Evolutionary conservation across 1,140 invertebrate genomes (phyloP), one percentile per base, ranked within the genome.

Genomic region (Drosophila baimaii): DNA sequence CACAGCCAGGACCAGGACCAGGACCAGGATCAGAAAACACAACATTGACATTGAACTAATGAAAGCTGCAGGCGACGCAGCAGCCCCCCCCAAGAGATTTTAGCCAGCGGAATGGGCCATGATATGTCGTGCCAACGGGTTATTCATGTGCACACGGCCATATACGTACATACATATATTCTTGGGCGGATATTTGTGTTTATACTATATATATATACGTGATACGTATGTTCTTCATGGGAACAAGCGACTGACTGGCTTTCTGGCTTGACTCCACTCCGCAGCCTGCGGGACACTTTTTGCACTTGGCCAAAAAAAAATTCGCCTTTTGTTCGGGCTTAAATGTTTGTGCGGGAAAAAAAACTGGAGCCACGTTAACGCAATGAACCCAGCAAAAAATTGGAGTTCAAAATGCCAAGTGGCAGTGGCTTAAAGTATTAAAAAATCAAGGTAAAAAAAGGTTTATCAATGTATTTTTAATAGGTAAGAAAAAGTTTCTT

Each of bases 1-100:
- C n/a, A n/a, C n/a, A n/a, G n/a, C n/a, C 61, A 27, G 33, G 21
- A 17, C 19, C 46, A 39, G 49, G 72, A 54, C n/a, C 61, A 27
- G 33, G 21, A 17, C 19, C 46, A 39, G 49, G 72, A 54, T 55
- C 55, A 41, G 25, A 69, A 65, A 56, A 81, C 71, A 72, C 71
- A 83, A 83, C 81, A 84, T 80, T 77, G 72, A 55, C 81, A 77
- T 77, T 77, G 63, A 84, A 84, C 81, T 84, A 84, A 84, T 84
- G 77, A 84, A 84, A 80, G 58, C 81, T 84, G 58, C 72, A 84
- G 81, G 81, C 81, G 43, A 15, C 54, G 51, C 51, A 52, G 51
- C 39, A 61, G 52, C 65, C 51, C 41, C 31, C 49, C 49, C 31
- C 41, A 2, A 37, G 19, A 70, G 64, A 57, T 31, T 29, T 69